Conservation (phyloP, 2,113 vertebrate species). For the Tragulus kanchil region DNA sequence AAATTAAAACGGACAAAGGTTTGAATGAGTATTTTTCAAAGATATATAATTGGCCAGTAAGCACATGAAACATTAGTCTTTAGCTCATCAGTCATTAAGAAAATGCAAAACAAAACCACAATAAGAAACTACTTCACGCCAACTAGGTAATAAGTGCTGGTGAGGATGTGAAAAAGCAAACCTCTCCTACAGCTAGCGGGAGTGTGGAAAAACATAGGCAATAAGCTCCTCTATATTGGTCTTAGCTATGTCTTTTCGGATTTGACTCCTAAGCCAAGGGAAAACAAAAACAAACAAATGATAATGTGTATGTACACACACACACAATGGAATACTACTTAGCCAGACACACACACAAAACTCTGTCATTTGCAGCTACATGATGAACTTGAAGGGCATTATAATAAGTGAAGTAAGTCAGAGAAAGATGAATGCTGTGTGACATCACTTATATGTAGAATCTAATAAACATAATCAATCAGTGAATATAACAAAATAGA, state of each 20-base stretch:
- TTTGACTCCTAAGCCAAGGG: background rate
- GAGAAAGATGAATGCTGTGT: background rate
- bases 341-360: background rate
- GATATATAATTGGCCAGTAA: background rate
- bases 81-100: background rate
- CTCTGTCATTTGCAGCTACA: background rate
- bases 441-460: background rate
- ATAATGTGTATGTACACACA: background rate
- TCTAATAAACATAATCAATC: background rate
- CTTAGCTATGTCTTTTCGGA: background rate
- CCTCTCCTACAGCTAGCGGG: background rate
- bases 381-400: background rate
- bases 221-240: background rate
- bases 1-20: slow-evolving; percentile 1
- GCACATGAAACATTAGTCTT: slow-evolving; percentile 7
- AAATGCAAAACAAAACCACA: background rate
- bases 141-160: background rate
- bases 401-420: background rate
- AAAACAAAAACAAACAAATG: background rate
- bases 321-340: background rate
- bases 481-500: background rate
- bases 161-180: background rate
- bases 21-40: slow-evolving; percentile 22
- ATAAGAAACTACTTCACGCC: background rate
- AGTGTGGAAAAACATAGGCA: background rate